Conservation (phyloP, 1,140 invertebrate genomes). For the Brachionus manjavacas region DNA sequence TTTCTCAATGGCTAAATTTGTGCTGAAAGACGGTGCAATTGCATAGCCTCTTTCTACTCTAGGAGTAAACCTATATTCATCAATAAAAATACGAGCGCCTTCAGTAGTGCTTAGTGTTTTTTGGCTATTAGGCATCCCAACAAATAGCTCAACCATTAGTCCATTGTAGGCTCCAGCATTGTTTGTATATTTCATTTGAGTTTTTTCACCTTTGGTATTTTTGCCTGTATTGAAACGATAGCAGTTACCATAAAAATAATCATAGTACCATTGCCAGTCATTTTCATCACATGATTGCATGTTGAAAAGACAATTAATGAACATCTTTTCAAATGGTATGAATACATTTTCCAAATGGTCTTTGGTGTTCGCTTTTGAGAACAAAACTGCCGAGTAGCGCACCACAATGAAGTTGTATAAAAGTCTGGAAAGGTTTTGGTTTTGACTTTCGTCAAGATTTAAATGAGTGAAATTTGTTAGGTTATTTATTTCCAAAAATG, state of each 20-base stretch:
- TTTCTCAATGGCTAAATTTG: neutral
- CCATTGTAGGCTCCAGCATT: neutral
- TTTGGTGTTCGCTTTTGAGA: neutral
- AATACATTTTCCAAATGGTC: neutral
- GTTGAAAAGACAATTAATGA: neutral
- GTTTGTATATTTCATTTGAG: neutral
- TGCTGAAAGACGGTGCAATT: neutral
- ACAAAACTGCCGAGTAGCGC: neutral
- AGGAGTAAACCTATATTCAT: neutral
- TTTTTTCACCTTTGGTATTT: neutral
- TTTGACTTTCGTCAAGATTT: neutral
- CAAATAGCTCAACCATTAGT: neutral
- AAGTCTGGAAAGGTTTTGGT: neutral
- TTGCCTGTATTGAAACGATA: neutral
- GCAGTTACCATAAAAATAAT: neutral
- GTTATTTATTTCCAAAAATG: neutral
- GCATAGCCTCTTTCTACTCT: neutral
- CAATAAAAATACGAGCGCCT: slow-evolving; percentile 20
- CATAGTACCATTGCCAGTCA: slow-evolving; percentile 5
- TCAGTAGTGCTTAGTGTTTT: neutral
- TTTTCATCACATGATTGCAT: neutral
- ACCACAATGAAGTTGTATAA: neutral
- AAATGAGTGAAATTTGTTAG: neutral
- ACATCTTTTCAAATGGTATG: neutral
- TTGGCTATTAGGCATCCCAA: neutral